Percentiles rank a stretch among this genome's conserved stretches.
phyloP scores from a whole-genome alignment of 2,113 vertebrate species.

The Amphiprion percula region DNA sequence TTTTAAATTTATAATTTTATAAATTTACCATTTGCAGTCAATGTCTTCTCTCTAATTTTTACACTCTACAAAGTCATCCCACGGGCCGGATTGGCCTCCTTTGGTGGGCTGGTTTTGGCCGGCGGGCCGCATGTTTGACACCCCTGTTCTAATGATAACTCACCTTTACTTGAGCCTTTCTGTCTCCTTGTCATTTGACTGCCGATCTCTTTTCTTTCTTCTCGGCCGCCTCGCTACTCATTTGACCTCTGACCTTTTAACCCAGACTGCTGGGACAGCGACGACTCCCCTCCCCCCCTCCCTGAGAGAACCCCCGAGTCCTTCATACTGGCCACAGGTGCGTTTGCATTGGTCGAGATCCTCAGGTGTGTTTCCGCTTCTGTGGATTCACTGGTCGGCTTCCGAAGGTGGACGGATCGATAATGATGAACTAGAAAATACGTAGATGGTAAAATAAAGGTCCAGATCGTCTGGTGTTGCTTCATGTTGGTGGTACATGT shows the following conservation, averaged over 20 bases:
- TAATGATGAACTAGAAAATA: neutral
- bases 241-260: slow-evolving; percentile 83
- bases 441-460: neutral
- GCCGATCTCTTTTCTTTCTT: neutral
- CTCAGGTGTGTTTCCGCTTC: slow-evolving; percentile 44
- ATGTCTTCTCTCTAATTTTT: no score
- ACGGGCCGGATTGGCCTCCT: no score
- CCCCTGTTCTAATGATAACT: no score
- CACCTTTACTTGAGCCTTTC: neutral
- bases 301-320: slow-evolving; percentile 95
- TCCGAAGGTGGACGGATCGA: neutral
- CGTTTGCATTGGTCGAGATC: slow-evolving; percentile 82
- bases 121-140: no score
- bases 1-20: no score
- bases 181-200: neutral
- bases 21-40: no score
- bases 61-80: no score
- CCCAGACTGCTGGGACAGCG: slow-evolving; percentile 91
- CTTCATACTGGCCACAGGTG: slow-evolving; percentile 93
- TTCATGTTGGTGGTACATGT: neutral
- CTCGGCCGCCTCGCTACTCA: slow-evolving; percentile 44
- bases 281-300: slow-evolving; percentile 92
- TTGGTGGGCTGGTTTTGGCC: no score
- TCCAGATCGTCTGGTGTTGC: neutral
- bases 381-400: slow-evolving; percentile 18